These are phyloP conservation scores for Periophthalmodon schlosseri DNA, from an alignment of 2,113 vertebrate genomes.

Conservation along the genomic window DNA sequence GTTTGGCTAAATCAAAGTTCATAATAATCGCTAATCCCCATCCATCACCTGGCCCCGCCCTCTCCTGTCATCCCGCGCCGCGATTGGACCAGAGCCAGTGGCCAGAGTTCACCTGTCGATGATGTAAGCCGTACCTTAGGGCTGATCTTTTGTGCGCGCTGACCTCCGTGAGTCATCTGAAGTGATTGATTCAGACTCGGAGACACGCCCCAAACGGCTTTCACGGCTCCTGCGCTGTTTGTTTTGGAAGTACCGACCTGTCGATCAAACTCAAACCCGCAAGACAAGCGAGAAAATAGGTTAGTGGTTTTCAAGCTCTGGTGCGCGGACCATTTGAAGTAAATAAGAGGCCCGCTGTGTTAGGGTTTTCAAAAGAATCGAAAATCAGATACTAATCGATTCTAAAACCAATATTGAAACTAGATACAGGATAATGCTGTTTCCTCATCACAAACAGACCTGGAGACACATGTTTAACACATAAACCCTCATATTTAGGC, in stretches of 20 bases:
- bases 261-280: constrained; percentile 48
- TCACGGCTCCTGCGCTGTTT: constrained; percentile 59
- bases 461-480: too few species aligned
- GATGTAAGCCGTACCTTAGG: constrained; percentile 62
- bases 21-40: constrained; percentile 59
- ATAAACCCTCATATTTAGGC: too few species aligned
- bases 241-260: constrained; percentile 46
- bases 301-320: background rate
- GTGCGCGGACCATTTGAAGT: background rate
- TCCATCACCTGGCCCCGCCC: constrained; percentile 54
- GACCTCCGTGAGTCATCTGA: constrained; percentile 52
- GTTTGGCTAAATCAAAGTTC: constrained; percentile 19
- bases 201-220: constrained; percentile 52
- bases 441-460: too few species aligned
- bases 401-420: too few species aligned
- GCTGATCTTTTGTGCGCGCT: constrained; percentile 59
- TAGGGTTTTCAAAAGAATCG: too few species aligned
- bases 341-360: too few species aligned
- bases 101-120: constrained; percentile 61
- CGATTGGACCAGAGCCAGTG: constrained; percentile 68
- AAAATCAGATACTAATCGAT: too few species aligned
- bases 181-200: constrained; percentile 60
- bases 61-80: constrained; percentile 30
- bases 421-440: too few species aligned
- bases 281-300: constrained; percentile 7